Conservation (phyloP, 2,113 vertebrate genomes). For the Circaetus gallicus region DNA sequence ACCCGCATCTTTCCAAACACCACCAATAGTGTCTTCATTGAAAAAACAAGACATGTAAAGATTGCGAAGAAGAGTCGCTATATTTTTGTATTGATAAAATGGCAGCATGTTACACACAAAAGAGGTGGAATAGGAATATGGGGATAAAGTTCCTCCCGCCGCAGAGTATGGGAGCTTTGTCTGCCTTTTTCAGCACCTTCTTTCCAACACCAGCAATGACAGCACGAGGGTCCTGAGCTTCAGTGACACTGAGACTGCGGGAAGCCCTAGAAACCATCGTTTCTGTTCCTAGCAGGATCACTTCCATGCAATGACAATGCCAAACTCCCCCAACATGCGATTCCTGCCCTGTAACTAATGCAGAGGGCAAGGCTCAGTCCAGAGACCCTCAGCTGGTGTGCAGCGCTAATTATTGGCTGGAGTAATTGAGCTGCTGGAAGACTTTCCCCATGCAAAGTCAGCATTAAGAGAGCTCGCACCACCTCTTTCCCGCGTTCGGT, state of each 20-base stretch:
- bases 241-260: accelerated
- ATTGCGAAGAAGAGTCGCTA: accelerated
- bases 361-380: background rate
- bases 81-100: background rate
- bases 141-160: background rate
- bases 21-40: background rate
- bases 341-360: background rate
- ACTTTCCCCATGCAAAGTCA: background rate
- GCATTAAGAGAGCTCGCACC: background rate
- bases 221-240: background rate
- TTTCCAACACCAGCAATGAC: background rate
- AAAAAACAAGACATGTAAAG: background rate
- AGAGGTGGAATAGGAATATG: background rate
- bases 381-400: background rate
- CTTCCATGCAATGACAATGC: background rate
- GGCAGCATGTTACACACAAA: background rate
- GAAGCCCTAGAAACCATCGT: accelerated
- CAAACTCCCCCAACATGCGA: background rate
- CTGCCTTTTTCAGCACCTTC: background rate
- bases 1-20: background rate
- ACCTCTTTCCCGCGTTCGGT: background rate
- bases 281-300: background rate
- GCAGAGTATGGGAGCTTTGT: background rate
- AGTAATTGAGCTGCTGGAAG: background rate
- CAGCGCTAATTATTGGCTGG: background rate